Conservation (phyloP, 2,888 invertebrate species). For the Trichogramma evanescens region DNA sequence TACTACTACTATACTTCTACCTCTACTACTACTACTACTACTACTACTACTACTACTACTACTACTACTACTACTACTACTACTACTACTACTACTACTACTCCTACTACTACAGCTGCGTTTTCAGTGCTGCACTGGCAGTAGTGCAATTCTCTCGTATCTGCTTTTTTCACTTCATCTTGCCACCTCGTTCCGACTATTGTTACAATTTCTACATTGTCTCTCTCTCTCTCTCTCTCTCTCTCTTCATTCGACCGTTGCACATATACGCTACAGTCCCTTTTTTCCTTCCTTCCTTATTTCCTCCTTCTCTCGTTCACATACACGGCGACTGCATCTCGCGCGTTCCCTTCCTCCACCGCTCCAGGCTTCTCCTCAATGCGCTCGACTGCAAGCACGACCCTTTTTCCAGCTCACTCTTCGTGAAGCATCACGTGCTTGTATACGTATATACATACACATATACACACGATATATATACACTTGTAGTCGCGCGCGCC, state of each 20-base stretch:
- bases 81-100: not conserved
- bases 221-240: slow-evolving; percentile 1
- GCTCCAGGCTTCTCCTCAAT: too few species aligned
- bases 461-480: too few species aligned
- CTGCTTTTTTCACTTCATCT: slow-evolving; percentile 23
- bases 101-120: not conserved
- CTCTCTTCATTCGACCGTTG: not conserved
- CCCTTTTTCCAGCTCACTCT: too few species aligned
- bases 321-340: not conserved
- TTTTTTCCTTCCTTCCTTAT: not conserved
- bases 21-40: slow-evolving; percentile 8
- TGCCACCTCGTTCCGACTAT: slow-evolving; percentile 20
- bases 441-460: too few species aligned
- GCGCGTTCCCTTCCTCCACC: too few species aligned
- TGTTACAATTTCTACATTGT: slow-evolving; percentile 20
- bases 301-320: slow-evolving; percentile 2
- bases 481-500: too few species aligned
- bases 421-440: too few species aligned
- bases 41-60: not conserved
- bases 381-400: too few species aligned
- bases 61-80: not conserved
- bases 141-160: slow-evolving; percentile 10
- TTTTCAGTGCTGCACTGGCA: not conserved
- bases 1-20: slow-evolving; percentile 2
- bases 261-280: not conserved